A percentile compares a stretch with the other conserved stretches of the same genome.
These are phyloP conservation scores for Microtus montanus DNA, from an alignment of 2,113 vertebrate species.

Conservation along the genomic window DNA sequence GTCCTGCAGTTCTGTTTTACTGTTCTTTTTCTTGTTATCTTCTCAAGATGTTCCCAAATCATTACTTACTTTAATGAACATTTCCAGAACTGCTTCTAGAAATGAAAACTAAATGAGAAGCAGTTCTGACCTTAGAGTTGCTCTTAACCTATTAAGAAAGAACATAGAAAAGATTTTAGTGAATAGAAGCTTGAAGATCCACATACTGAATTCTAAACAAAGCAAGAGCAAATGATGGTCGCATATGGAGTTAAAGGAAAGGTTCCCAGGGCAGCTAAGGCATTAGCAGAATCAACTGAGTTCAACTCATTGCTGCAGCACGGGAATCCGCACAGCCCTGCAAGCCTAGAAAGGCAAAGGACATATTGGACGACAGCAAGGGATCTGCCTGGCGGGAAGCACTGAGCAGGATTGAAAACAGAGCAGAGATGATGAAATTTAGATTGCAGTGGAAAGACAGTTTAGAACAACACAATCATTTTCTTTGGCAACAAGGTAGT, in stretches of 20 bases:
- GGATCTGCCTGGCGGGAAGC: neutral
- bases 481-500: constrained; percentile 8
- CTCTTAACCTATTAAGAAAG: neutral
- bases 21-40: neutral
- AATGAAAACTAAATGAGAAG: neutral
- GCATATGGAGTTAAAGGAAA: neutral
- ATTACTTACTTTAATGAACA: constrained; percentile 9
- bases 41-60: neutral
- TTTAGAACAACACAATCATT: neutral
- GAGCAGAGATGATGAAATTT: neutral
- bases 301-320: neutral
- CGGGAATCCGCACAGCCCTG: neutral
- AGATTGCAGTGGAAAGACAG: neutral
- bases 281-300: neutral
- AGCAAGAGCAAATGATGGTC: neutral
- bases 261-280: neutral
- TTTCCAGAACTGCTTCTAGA: neutral
- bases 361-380: neutral
- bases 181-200: neutral
- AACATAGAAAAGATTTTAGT: neutral
- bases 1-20: neutral
- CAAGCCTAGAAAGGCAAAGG: neutral
- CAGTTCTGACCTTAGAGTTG: neutral
- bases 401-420: neutral
- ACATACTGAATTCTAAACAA: neutral